A percentile compares a stretch with the other conserved stretches of the same genome.
phyloP scores from a whole-genome alignment of 2,888 invertebrate genomes.

The Agrilus mali region DNA sequence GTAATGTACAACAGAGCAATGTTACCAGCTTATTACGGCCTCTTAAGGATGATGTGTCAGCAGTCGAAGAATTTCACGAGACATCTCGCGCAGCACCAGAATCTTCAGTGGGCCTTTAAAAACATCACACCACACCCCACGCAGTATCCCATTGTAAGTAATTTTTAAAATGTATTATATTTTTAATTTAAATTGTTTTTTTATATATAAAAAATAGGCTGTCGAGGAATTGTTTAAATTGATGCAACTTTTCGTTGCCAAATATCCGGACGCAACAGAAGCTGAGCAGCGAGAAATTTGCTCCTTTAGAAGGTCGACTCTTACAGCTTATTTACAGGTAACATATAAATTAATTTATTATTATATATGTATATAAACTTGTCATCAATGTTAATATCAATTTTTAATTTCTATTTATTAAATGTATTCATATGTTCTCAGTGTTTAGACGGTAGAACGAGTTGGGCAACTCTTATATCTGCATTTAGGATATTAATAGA shows the following conservation, averaged over 20 bases:
- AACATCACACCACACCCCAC: slow-evolving; percentile 94
- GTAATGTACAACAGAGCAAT: slow-evolving; percentile 87
- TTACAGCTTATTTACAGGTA: slow-evolving; percentile 77
- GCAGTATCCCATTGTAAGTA: slow-evolving; percentile 65
- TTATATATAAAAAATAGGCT: slow-evolving; percentile 39
- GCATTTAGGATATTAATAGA: slow-evolving; percentile 82
- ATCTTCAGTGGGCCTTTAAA: slow-evolving; percentile 93
- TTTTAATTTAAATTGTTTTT: too few species aligned
- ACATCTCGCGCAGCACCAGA: slow-evolving; percentile 82
- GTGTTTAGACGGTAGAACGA: slow-evolving; percentile 78
- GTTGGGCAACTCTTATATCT: slow-evolving; percentile 89
- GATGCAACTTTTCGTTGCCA: slow-evolving; percentile 79
- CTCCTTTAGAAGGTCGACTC: slow-evolving; percentile 70
- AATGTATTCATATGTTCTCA: slow-evolving; percentile 16
- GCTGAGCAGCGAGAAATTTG: slow-evolving; percentile 73
- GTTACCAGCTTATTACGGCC: slow-evolving; percentile 85
- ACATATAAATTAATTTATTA: slow-evolving; percentile 8
- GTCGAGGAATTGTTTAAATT: slow-evolving; percentile 86
- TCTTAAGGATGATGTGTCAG: slow-evolving; percentile 81
- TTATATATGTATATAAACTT: background rate
- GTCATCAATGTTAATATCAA: slow-evolving; percentile 1
- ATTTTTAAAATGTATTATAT: background rate
- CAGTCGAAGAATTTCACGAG: slow-evolving; percentile 77
- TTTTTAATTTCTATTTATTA: background rate
- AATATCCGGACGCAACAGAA: slow-evolving; percentile 64